Conservation (phyloP, 2,113 vertebrate genomes). For the Castor canadensis region DNA sequence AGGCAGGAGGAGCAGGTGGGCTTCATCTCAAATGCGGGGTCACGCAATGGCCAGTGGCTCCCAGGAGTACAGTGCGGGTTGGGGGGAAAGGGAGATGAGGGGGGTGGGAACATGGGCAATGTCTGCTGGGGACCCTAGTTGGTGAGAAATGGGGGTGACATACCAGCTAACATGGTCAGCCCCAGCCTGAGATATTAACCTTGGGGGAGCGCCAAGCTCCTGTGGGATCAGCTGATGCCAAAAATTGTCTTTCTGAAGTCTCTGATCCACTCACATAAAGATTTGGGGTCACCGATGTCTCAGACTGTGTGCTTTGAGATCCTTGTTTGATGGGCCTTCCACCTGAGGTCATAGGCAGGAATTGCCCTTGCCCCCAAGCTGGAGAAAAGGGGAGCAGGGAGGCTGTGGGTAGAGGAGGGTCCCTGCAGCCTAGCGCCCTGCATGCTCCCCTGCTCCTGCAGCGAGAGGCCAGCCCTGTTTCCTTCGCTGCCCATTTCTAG, state of each 20-base stretch:
- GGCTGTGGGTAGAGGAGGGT: fast-evolving
- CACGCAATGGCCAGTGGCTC: neutral
- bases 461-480: neutral
- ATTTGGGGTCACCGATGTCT: neutral
- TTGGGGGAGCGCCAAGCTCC: neutral
- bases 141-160: neutral
- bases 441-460: fast-evolving
- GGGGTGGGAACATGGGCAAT: too few species aligned
- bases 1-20: neutral
- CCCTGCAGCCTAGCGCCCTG: fast-evolving
- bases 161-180: fast-evolving
- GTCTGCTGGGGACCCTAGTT: fast-evolving
- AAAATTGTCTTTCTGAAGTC: neutral
- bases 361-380: neutral
- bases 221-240: fast-evolving
- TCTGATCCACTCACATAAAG: neutral
- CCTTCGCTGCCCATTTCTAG: neutral
- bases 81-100: neutral
- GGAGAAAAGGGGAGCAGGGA: neutral
- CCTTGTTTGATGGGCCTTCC: neutral
- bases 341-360: neutral
- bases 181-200: neutral
- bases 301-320: neutral
- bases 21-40: fast-evolving
- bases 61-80: too few species aligned